These are phyloP conservation scores for Batillaria attramentaria DNA, from an alignment of 1,140 invertebrate species.

Conservation along the genomic window DNA sequence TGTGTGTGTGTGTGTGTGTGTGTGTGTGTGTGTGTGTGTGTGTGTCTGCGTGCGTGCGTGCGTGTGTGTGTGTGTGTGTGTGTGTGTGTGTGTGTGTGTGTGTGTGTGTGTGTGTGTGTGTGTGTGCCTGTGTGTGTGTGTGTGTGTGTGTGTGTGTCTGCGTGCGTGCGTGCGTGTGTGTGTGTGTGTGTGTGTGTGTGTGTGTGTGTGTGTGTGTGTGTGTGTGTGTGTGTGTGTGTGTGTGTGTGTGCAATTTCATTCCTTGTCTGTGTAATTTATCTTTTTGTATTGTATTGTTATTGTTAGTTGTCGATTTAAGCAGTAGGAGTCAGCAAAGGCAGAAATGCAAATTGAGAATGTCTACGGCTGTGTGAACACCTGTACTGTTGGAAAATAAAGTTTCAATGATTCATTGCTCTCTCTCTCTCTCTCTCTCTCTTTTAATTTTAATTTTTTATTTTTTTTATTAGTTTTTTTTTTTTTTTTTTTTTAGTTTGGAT, in stretches of 20 bases:
- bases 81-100: slow-evolving; percentile 4
- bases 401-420: no score
- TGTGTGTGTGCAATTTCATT: background rate
- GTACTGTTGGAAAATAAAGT: no score
- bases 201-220: slow-evolving; percentile 9
- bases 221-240: background rate
- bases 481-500: no score
- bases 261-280: background rate
- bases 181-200: background rate
- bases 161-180: background rate
- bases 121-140: background rate
- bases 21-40: no score
- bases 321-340: no score
- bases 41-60: background rate
- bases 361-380: no score
- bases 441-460: background rate
- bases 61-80: background rate
- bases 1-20: no score
- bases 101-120: slow-evolving; percentile 16
- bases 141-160: background rate
- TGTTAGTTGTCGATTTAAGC: no score
- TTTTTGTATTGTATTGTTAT: no score
- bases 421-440: background rate
- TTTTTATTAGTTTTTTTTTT: background rate
- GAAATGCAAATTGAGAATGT: no score